phyloP scores from a whole-genome alignment of 2,797 vertebrate species.

The Parauchenoglanis ngamensis region DNA sequence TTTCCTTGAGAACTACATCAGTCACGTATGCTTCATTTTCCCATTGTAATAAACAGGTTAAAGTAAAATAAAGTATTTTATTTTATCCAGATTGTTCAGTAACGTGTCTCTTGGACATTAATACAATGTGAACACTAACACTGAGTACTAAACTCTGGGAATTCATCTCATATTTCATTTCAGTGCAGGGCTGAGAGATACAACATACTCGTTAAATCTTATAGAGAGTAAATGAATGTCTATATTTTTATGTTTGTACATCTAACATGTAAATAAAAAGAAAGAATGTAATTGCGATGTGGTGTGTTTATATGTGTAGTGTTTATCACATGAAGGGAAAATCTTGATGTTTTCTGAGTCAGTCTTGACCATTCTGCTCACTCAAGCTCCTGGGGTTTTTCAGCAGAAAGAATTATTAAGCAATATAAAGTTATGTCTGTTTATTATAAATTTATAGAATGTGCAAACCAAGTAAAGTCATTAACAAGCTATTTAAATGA shows the following conservation, averaged over 20 bases:
- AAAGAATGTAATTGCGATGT: constrained; percentile 49
- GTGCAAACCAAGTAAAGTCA: not conserved
- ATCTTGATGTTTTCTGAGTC: no score
- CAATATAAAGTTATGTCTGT: no score
- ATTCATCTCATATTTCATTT: not conserved
- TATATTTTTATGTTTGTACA: constrained; percentile 81
- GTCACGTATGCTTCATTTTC: constrained; percentile 18
- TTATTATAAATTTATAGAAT: not conserved
- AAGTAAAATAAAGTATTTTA: not conserved
- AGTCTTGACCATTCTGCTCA: not conserved
- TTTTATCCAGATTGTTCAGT: constrained; percentile 2
- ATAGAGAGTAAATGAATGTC: constrained; percentile 73
- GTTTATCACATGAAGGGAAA: not conserved
- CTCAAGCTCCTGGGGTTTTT: not conserved
- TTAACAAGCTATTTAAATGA: not conserved
- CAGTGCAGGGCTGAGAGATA: constrained; percentile 20
- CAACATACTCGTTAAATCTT: constrained; percentile 56
- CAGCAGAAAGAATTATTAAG: no score
- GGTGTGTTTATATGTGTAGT: not conserved
- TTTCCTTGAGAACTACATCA: constrained; percentile 30
- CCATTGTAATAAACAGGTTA: not conserved
- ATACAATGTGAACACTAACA: not conserved
- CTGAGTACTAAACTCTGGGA: not conserved
- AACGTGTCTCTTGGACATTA: not conserved
- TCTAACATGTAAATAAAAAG: constrained; percentile 82